These are phyloP conservation scores for Pantherophis alleghaniensis DNA, from an alignment of 2,797 vertebrate genomes.

Conservation along the genomic window DNA sequence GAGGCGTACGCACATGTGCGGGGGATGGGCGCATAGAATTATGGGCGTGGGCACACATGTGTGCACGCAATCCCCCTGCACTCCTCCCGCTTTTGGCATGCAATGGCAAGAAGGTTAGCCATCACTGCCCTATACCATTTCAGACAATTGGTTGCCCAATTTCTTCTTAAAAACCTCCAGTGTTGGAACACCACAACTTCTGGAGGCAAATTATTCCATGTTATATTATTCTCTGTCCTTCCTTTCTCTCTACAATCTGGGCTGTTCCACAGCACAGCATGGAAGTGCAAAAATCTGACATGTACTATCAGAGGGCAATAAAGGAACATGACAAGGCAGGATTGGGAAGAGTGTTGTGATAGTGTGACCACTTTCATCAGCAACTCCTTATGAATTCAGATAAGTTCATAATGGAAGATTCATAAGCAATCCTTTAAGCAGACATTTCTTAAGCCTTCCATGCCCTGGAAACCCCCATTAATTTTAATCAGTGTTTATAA, in stretches of 20 bases:
- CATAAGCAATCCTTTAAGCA: background rate
- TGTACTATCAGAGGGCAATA: background rate
- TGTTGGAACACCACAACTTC: background rate
- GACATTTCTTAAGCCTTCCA: conserved; percentile 6
- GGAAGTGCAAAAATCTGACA: background rate
- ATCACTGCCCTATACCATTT: background rate
- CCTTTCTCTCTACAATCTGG: background rate
- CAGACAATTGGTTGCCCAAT: background rate
- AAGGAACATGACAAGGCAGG: background rate
- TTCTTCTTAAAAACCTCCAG: background rate
- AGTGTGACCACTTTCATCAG: background rate
- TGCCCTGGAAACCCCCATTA: conserved; percentile 14
- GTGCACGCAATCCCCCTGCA: too few species aligned
- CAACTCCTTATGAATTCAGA: background rate
- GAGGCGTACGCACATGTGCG: too few species aligned
- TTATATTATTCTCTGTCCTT: background rate
- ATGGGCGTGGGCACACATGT: too few species aligned
- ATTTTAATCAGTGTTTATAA: background rate
- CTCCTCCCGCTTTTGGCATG: too few species aligned
- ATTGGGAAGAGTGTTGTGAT: background rate
- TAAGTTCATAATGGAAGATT: background rate
- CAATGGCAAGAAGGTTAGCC: too few species aligned
- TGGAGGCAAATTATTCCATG: background rate
- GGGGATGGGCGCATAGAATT: too few species aligned
- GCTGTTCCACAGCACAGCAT: too few species aligned